A percentile compares a stretch with the other conserved stretches of the same genome.
Conservation (phyloP, 2,113 vertebrate genomes). For the Scytalopus superciliaris region DNA sequence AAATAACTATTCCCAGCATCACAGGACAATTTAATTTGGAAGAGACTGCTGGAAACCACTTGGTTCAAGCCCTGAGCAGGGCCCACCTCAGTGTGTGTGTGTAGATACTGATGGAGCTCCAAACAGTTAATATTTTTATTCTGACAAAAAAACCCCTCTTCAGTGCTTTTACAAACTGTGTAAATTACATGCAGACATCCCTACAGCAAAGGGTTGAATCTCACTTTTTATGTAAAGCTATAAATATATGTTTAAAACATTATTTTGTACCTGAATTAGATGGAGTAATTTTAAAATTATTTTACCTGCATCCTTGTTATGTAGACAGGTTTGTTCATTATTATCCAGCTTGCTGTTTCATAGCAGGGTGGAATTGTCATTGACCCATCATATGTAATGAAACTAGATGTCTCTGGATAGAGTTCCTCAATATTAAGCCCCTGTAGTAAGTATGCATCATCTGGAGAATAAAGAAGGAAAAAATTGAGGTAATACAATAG, state of each 20-base stretch:
- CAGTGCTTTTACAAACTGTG: not conserved
- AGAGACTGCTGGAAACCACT: not conserved
- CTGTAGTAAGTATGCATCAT: conserved; percentile 96
- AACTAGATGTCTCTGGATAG: conserved; percentile 96
- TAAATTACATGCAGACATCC: not conserved
- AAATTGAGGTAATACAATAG: not conserved
- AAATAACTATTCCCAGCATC: not conserved
- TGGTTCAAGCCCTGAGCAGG: not conserved
- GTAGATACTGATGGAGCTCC: not conserved
- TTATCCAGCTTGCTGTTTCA: conserved; percentile 96
- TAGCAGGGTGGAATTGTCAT: conserved; percentile 98
- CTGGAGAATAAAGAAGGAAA: conserved; percentile 68
- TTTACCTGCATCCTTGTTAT: conserved; percentile 99
- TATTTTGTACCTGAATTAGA: not conserved
- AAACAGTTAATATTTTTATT: not conserved
- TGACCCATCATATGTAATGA: conserved; percentile 97
- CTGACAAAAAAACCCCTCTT: not conserved
- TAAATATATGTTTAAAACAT: not conserved
- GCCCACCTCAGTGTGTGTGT: not conserved
- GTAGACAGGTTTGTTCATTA: conserved; percentile 99
- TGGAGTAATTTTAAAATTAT: not conserved
- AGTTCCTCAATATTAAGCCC: conserved; percentile 96
- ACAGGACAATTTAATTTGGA: not conserved
- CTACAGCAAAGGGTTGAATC: not conserved
- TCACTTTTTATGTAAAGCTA: not conserved